Conservation (phyloP, 2,113 vertebrate genomes). For the Xenopus tropicalis region UCB_Xtro_10.0 CM004446.2:48790501-48791000, state of each 20-base stretch:
- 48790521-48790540: not conserved
- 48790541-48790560: conserved; percentile 1
- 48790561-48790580: conserved; percentile 17
- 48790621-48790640: conserved; percentile 26
- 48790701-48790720: conserved; percentile 33
- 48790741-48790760: conserved; percentile 31
- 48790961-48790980: no score
- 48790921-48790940: not conserved
- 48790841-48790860: not conserved
- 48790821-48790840: not conserved
- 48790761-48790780: conserved; percentile 18
- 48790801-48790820: not conserved
- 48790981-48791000: no score
- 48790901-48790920: not conserved
- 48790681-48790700: conserved; percentile 23
- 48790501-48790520: not conserved
- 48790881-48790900: not conserved
- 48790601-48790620: conserved; percentile 13
- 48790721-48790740: conserved; percentile 30
- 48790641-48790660: conserved; percentile 38
- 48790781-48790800: conserved; percentile 3
- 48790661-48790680: not conserved
- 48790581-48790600: conserved; percentile 20
- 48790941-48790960: no score
- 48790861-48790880: not conserved